A percentile compares a stretch with the other conserved stretches of the same genome.
These are phyloP conservation scores for Heliothis virescens DNA, from an alignment of 1,140 invertebrate species.

Conservation along the genomic window DNA sequence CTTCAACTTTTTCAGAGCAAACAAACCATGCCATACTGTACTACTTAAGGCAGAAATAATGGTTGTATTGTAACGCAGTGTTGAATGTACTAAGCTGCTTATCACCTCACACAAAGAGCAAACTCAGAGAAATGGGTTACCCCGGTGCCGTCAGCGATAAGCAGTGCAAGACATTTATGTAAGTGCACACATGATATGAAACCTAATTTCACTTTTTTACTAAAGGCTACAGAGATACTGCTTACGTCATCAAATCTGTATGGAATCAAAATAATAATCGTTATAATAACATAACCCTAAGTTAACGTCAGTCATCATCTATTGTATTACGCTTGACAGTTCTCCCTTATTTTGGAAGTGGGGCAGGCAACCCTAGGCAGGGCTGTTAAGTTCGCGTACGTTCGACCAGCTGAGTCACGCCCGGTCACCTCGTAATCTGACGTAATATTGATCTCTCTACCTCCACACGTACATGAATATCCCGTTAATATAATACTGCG, in stretches of 20 bases:
- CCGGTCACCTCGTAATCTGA: constrained; percentile 60
- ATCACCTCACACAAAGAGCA: constrained; percentile 37
- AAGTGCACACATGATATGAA: background rate
- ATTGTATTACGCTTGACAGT: background rate
- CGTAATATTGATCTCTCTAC: constrained; percentile 57
- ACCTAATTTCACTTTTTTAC: background rate
- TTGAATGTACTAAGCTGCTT: constrained; percentile 11
- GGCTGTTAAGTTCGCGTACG: constrained; percentile 33
- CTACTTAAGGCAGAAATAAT: no score
- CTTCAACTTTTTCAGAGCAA: background rate
- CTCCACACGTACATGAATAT: background rate
- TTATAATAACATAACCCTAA: no score
- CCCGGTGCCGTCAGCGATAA: constrained; percentile 24
- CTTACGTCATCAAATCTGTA: no score
- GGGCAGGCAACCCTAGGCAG: constrained; percentile 23
- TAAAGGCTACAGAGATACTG: no score
- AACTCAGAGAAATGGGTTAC: constrained; percentile 27
- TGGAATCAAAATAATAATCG: no score
- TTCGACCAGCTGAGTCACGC: constrained; percentile 55
- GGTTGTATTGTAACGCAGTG: background rate
- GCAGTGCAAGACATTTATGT: background rate
- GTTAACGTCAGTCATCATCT: background rate
- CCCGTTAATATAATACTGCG: constrained; percentile 20
- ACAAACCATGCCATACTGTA: background rate
- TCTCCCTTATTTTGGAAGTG: background rate